These are phyloP conservation scores for Altica lythri DNA, from an alignment of 2,888 invertebrate species.

Conservation along the genomic window DNA sequence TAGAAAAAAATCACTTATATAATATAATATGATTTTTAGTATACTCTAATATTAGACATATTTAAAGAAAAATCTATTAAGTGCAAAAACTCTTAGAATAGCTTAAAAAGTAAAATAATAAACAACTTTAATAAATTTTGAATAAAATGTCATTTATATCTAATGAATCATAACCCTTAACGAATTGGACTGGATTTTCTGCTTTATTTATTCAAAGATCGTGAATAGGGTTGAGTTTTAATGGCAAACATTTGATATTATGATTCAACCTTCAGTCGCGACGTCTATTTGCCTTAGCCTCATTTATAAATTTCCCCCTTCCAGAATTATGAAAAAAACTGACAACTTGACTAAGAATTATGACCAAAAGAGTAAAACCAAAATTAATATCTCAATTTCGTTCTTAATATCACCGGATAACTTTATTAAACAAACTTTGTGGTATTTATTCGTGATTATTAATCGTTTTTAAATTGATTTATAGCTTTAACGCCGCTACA, in stretches of 20 bases:
- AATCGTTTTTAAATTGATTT: conserved; percentile 56
- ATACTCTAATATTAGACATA: too few relatives aligned
- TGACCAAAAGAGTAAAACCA: conserved; percentile 23
- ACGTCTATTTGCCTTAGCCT: conserved; percentile 7
- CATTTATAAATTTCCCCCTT: conserved; percentile 13
- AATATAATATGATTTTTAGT: too few relatives aligned
- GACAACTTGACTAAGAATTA: conserved; percentile 25
- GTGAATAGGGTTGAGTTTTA: background rate
- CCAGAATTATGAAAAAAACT: conserved; percentile 14
- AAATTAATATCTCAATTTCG: conserved; percentile 36
- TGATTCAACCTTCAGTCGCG: conserved; percentile 22
- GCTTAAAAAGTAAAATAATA: too few relatives aligned
- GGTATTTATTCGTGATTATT: conserved; percentile 52
- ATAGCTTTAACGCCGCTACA: conserved; percentile 43
- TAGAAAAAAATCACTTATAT: too few relatives aligned
- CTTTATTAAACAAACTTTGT: conserved; percentile 41
- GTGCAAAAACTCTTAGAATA: too few relatives aligned
- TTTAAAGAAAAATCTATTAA: too few relatives aligned
- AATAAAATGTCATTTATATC: too few relatives aligned
- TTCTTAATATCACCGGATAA: conserved; percentile 28
- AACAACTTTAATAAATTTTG: too few relatives aligned
- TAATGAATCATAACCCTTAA: too few relatives aligned
- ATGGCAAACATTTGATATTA: conserved; percentile 12
- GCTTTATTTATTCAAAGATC: background rate
- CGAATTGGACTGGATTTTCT: too few relatives aligned